These are phyloP conservation scores for Nothura maculosa DNA, from an alignment of 2,797 vertebrate species.

Conservation along the genomic window DNA sequence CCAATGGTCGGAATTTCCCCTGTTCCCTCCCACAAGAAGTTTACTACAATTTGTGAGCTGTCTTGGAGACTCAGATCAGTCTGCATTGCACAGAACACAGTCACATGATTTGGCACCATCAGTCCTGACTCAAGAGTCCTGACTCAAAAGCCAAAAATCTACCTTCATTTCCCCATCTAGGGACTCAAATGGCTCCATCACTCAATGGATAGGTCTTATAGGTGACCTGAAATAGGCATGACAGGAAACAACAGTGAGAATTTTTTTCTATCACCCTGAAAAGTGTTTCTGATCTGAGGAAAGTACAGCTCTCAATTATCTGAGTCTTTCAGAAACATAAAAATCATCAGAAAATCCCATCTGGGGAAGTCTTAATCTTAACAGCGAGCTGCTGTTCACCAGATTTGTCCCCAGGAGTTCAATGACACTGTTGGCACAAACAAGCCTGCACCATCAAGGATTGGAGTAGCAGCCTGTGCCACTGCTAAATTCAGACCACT, in stretches of 20 bases:
- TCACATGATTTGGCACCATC: not conserved
- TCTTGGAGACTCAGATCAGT: not conserved
- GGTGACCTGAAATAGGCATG: not conserved
- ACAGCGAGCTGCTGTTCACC: fast-evolving
- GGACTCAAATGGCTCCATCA: not conserved
- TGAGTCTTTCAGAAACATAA: not conserved
- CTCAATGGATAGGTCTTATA: not conserved
- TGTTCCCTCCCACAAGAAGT: not conserved
- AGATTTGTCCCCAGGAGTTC: not conserved
- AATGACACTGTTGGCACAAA: not conserved
- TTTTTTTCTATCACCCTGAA: not conserved
- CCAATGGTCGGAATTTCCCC: not conserved
- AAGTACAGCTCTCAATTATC: not conserved
- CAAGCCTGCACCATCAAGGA: not conserved
- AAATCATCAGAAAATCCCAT: not conserved
- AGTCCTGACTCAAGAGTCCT: too few relatives aligned
- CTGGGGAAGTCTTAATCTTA: not conserved
- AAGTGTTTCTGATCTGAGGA: not conserved
- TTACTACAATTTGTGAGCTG: not conserved
- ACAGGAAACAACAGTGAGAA: not conserved
- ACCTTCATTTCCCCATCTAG: not conserved
- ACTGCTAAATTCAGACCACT: not conserved
- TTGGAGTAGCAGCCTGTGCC: not conserved
- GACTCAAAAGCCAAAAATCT: not conserved
- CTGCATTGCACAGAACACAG: not conserved